These are phyloP conservation scores for Sitta europaea DNA, from an alignment of 2,113 vertebrate genomes.

Conservation along the genomic window DNA sequence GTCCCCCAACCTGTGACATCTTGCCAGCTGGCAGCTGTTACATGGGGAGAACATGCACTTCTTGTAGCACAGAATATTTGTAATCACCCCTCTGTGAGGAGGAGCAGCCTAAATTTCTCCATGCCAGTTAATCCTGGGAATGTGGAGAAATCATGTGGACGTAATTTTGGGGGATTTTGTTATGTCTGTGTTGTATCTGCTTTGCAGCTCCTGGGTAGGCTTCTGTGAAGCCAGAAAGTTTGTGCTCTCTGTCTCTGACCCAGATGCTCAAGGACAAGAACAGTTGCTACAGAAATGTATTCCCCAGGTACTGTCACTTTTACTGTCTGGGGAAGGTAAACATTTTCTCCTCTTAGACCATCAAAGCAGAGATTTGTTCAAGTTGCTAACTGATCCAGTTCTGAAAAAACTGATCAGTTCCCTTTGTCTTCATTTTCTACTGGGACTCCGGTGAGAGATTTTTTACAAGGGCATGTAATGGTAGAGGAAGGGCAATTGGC, in stretches of 20 bases:
- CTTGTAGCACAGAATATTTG: neutral
- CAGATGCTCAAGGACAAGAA: neutral
- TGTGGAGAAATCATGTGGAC: neutral
- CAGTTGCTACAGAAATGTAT: neutral
- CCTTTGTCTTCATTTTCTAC: neutral
- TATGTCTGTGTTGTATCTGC: neutral
- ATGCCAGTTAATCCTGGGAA: neutral
- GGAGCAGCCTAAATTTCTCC: neutral
- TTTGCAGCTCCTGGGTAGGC: neutral
- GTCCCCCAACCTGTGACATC: rapidly evolving
- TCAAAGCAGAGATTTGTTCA: neutral
- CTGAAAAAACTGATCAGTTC: neutral
- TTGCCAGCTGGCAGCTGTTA: neutral
- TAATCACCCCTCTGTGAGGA: neutral
- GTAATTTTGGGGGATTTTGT: neutral
- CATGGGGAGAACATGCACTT: neutral
- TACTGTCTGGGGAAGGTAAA: neutral
- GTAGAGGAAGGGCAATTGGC: neutral
- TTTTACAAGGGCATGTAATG: neutral
- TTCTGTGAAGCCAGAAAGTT: neutral
- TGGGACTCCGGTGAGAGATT: neutral
- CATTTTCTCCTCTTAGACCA: neutral
- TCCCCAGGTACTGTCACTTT: neutral
- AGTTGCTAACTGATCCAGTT: neutral
- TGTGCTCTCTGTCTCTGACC: neutral